Base-by-base conservation (phyloP, 2,888 invertebrate genomes). In the Cotesia congregata region DNA sequence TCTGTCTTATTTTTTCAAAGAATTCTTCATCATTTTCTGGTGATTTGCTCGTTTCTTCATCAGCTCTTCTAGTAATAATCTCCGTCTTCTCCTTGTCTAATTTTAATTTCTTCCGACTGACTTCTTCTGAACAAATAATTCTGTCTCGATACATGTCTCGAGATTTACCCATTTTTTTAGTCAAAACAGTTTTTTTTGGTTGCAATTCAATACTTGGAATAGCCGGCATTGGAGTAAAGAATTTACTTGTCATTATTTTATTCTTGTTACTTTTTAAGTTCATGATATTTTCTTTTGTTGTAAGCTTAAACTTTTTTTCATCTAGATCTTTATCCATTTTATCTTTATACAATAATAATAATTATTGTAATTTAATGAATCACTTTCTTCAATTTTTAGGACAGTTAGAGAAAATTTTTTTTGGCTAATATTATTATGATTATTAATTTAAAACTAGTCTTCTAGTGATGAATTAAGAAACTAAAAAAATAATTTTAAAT, bases 91-190 rank as follows among this genome's bases (percentile, higher is more conserved):
- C 50, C 12, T 50, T 50, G 9, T 50, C 50, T 50, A 50, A 50
- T 50, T 50, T 50, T 50, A 50, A 9, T 17, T 72, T 68, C 6
- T 17, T 60, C 17, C 64, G 39, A 15, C 62, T 68, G 4, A 76
- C 72, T 15, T 64, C 76, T 38, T 69, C 68, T 3, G 76, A 76
- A 6, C 38, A 68, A 38, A 76, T 50, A 39, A 72, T 73, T 64
- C 62, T 59, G 4, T 76, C 62, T 6, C 0, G 12, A 20, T 65
- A 15, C 5, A 30, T 7, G 6, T 74, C 62, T 15, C 60, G 61
- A 17, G 15, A n/a, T 2, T 17, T 70, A 6, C 12, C 1, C 4
- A 50, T 12, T 12, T 50, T 70, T 20, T 5, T 64, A 17, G 12
- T 12, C 59, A 38, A 17, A 38, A 59, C 17, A 50, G 50, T 3